Evolutionary conservation across 2,797 vertebrate species (phyloP), one percentile per base, ranked within the genome.

Genomic region (Tenualosa thibaudeaui): DNA sequence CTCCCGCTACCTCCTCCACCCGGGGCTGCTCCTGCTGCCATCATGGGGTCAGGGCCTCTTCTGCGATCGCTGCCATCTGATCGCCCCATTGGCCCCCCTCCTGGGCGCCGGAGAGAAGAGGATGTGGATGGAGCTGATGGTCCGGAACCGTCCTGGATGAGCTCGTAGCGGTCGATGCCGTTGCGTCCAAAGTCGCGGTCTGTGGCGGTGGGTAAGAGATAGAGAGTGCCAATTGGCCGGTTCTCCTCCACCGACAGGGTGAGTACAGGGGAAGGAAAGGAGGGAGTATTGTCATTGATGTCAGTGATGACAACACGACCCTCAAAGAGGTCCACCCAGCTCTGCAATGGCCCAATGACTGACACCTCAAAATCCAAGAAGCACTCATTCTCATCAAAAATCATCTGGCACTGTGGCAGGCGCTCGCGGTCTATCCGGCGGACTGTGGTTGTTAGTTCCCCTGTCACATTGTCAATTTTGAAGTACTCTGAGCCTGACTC

Each of bases 241-340:
- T 99, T 99, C 92, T 99, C 98, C 93, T 99, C 98, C 37, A 99
- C 98, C 0, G 98, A 98, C n/a, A 99, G 96, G 4, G 97, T 98
- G 15, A 99, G 97, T 71, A 99, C 97, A 0, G 98, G 97, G 50
- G 98, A 99, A 1, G 98, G 97, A 91, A 99, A 99, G 81, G 97
- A 97, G 43, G 98, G 98, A 9, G 98, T 98, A 96, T 99, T 98
- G 92, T 99, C 98, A 56, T 99, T 99, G 91, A 99, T 98, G 92
- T 99, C 98, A 46, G 97, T 95, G 82, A 99, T 96, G 88, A 99
- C 95, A 89, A 99, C 97, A 15, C 97, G 94, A 56, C 98, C 98
- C 90, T 99, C 98, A 31, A 99, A 98, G 84, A 99, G 96, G 92
- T 98, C 97, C 83, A 99, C 98, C 97, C 97, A 99, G 94, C 97